These are phyloP conservation scores for Echeneis naucrates DNA, from an alignment of 2,797 vertebrate species.

Conservation along the genomic window DNA sequence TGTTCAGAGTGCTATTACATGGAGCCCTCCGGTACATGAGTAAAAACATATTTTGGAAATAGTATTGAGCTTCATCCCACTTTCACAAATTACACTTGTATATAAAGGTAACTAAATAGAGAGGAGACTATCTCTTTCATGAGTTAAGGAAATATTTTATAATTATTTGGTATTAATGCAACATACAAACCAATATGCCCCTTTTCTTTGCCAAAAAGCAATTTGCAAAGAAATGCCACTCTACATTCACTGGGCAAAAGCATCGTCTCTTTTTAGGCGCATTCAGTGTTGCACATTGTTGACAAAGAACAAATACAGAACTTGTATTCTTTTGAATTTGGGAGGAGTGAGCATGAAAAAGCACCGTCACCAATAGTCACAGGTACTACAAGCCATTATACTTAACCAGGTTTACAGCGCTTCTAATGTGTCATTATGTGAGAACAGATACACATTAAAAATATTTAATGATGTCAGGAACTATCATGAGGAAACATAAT, in stretches of 20 bases:
- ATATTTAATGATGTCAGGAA: neutral
- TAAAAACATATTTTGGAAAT: neutral
- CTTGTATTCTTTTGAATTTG: neutral
- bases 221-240: too few relatives aligned
- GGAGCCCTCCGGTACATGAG: neutral
- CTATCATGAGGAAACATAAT: too few relatives aligned
- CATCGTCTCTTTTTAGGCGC: neutral
- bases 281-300: neutral
- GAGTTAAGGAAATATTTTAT: constrained; percentile 1
- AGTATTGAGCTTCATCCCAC: neutral
- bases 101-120: too few relatives aligned
- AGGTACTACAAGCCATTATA: neutral
- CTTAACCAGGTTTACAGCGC: neutral
- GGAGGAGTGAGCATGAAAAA: fast-evolving
- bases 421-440: neutral
- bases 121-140: too few relatives aligned
- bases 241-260: too few relatives aligned
- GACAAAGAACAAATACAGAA: too few relatives aligned
- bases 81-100: neutral
- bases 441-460: too few relatives aligned
- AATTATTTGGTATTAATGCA: neutral
- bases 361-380: neutral
- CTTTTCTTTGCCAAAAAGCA: too few relatives aligned
- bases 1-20: too few relatives aligned
- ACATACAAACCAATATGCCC: neutral